A percentile compares a stretch with the other conserved stretches of the same genome.
phyloP scores from a whole-genome alignment of 1,140 invertebrate genomes.

The Euwallacea fornicatus region DNA sequence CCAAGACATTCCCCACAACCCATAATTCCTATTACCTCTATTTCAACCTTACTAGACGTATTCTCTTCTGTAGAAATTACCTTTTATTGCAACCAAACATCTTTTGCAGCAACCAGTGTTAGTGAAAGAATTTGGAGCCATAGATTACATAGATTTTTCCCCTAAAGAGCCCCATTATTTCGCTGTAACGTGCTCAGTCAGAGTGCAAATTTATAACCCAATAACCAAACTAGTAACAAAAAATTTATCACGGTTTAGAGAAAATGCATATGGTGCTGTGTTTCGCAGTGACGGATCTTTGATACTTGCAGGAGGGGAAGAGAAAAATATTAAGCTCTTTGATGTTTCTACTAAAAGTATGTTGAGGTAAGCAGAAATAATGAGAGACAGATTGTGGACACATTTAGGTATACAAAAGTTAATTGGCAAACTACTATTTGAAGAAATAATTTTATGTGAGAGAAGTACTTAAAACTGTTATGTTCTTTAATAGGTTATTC shows the following conservation, averaged over 20 bases:
- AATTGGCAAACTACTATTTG: too few species aligned
- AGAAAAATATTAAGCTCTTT: conserved; percentile 84
- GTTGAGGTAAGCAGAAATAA: conserved; percentile 53
- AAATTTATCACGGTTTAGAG: conserved; percentile 83
- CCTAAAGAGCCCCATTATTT: conserved; percentile 84
- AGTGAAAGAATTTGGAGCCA: conserved; percentile 88
- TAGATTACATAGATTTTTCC: conserved; percentile 90
- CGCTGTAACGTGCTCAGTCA: conserved; percentile 86
- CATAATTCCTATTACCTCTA: too few species aligned
- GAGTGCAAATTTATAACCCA: conserved; percentile 90
- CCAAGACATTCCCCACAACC: too few species aligned
- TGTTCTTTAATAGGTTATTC: conserved; percentile 54
- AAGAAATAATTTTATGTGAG: too few species aligned
- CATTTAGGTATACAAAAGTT: not conserved
- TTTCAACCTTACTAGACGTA: too few species aligned
- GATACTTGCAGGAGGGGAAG: conserved; percentile 85
- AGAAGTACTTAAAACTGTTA: conserved; percentile 2
- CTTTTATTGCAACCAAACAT: too few species aligned
- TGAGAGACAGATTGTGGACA: not conserved
- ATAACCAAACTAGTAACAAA: conserved; percentile 81
- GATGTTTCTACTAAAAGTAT: conserved; percentile 79
- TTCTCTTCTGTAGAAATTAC: too few species aligned
- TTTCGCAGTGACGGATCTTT: conserved; percentile 86
- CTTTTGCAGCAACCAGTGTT: conserved; percentile 76
- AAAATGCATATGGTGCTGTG: conserved; percentile 81